Conservation (phyloP, 92 coral and sea anemone genomes). For the Heliopora coerulea region DNA sequence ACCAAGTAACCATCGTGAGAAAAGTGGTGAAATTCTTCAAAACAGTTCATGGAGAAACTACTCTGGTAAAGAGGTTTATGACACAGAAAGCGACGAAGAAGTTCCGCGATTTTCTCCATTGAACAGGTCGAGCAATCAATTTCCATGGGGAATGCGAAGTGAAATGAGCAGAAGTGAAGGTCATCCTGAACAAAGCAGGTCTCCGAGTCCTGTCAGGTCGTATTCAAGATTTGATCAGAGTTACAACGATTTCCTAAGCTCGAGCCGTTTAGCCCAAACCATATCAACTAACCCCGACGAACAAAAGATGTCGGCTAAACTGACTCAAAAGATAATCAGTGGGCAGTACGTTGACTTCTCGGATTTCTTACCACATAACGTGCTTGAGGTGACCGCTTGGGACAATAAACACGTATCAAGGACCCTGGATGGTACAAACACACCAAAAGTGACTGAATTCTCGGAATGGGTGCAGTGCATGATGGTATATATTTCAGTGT, state of each 20-base stretch:
- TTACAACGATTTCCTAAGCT: constrained; percentile 20
- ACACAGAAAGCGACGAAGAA: constrained; percentile 19
- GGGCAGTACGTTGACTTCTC: constrained; percentile 88
- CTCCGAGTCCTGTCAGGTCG: constrained; percentile 28
- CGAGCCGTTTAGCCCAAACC: constrained; percentile 18
- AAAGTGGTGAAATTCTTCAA: constrained; percentile 18
- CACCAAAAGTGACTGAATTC: constrained; percentile 71
- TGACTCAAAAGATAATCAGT: constrained; percentile 68
- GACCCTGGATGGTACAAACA: background rate
- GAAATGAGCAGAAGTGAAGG: constrained; percentile 6
- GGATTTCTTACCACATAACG: constrained; percentile 60
- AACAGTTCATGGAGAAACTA: constrained; percentile 5
- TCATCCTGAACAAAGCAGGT: constrained; percentile 4
- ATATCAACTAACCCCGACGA: constrained; percentile 44
- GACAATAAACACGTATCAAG: constrained; percentile 31
- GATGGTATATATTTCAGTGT: constrained; percentile 73
- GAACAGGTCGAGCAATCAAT: background rate
- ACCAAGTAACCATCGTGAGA: constrained; percentile 18
- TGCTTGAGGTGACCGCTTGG: constrained; percentile 29
- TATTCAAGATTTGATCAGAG: constrained; percentile 25
- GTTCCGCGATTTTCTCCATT: background rate
- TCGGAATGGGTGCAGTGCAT: constrained; percentile 95
- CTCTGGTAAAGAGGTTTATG: constrained; percentile 4
- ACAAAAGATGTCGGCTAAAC: constrained; percentile 64
- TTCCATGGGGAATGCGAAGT: constrained; percentile 26